Evolutionary conservation across 1,140 invertebrate genomes (phyloP), one percentile per base, ranked within the genome.

Genomic region (Drosophila miranda): DNA sequence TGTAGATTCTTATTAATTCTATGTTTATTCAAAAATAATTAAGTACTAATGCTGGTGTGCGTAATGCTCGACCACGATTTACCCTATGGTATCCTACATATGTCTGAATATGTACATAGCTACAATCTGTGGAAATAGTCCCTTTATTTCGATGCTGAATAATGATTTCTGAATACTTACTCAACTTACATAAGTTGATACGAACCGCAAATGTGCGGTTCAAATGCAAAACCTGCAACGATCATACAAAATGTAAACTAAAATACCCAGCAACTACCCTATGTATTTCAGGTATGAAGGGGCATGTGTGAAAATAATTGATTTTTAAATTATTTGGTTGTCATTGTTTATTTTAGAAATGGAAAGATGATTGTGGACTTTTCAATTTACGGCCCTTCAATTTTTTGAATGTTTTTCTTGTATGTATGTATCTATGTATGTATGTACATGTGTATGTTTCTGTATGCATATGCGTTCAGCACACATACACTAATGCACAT

Each of bases 281-380:
- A 46, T 34, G 30, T 45, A 42, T 34, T 56, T 50, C 59, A 57
- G 52, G 68, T 72, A 55, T 30, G 26, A 67, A 52, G 59, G 67
- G 69, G 48, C 23, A 51, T 75, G 64, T 50, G 54, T 49, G 19
- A 55, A 66, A 66, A 75, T 75, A 75, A 75, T 75, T 75, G 71
- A 75, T 66, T 75, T 75, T 46, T 23, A 54, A 75, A 46, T 75
- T 73, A 73, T 73, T 51, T 75, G 38, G 53, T 41, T 75, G 72
- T 75, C 72, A 76, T 76, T 76, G 71, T 76, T 61, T 76, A 62
- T 76, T 62, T 57, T 34, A 68, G 64, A 69, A 76, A 76, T 77
- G 55, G 49, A 69, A 75, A 76, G 56, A 76, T 75, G 51, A 75
- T 76, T 76, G 62, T 59, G 42, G 48, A 26, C 19, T 75, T 63